phyloP scores from a whole-genome alignment of 2,888 invertebrate species.

The Diarsia dahlii region DNA sequence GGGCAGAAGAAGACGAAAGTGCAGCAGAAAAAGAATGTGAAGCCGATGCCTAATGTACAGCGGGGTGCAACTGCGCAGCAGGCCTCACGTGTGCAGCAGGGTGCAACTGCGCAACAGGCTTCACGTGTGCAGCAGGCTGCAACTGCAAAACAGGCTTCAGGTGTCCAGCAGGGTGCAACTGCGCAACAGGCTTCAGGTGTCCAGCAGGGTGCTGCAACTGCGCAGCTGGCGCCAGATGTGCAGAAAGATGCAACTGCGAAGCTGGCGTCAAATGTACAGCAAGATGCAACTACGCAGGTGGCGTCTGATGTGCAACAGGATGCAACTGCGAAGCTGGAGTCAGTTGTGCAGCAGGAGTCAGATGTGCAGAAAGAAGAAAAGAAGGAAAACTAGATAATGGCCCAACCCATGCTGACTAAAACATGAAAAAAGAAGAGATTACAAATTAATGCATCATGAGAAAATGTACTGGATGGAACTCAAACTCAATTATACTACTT shows the following conservation, averaged over 20 bases:
- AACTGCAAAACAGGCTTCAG: background rate
- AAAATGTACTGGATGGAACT: conserved; percentile 37
- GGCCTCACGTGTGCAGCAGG: too few relatives aligned
- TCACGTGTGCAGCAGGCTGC: background rate
- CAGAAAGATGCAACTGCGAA: background rate
- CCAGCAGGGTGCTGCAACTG: background rate
- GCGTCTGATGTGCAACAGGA: too few relatives aligned
- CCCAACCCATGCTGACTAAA: conserved; percentile 5
- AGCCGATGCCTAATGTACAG: too few relatives aligned
- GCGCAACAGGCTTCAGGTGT: too few relatives aligned
- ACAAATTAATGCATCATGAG: conserved; percentile 31
- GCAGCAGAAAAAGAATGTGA: too few relatives aligned
- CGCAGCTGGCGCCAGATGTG: background rate
- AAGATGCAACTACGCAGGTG: too few relatives aligned
- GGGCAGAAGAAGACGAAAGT: too few relatives aligned
- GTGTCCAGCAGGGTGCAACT: too few relatives aligned
- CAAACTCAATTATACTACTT: conserved; percentile 61
- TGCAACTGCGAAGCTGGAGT: background rate
- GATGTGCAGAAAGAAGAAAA: background rate
- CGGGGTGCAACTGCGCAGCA: too few relatives aligned
- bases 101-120: background rate
- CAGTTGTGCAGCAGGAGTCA: background rate
- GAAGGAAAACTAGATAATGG: background rate
- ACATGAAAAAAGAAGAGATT: conserved; percentile 8
- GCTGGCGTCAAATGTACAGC: background rate